A percentile compares a stretch with the other conserved stretches of the same genome.
phyloP scores from a whole-genome alignment of 2,888 invertebrate species.

The Boloria selene region DNA sequence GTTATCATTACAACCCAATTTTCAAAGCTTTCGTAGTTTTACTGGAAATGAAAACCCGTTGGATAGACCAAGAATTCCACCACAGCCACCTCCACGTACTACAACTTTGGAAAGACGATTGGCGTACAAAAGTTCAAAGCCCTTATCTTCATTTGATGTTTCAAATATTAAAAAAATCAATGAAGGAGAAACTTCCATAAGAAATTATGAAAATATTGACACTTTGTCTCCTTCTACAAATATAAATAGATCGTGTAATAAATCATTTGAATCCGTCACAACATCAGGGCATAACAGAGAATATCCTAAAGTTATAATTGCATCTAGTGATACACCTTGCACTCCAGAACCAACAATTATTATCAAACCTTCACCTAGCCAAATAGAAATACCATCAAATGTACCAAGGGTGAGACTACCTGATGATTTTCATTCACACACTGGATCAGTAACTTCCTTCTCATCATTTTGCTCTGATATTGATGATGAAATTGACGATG shows the following conservation, averaged over 20 bases:
- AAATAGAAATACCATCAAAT: slow-evolving; percentile 60
- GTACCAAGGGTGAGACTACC: slow-evolving; percentile 78
- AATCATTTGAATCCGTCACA: slow-evolving; percentile 52
- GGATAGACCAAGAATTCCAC: slow-evolving; percentile 79
- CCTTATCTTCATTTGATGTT: slow-evolving; percentile 66
- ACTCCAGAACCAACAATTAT: slow-evolving; percentile 83
- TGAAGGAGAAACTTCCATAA: slow-evolving; percentile 46
- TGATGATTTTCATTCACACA: slow-evolving; percentile 69
- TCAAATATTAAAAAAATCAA: slow-evolving; percentile 53
- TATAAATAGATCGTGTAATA: slow-evolving; percentile 44
- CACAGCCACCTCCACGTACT: slow-evolving; percentile 89
- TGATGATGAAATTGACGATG: slow-evolving; percentile 55
- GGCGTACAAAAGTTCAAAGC: slow-evolving; percentile 69
- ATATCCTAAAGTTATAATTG: slow-evolving; percentile 78
- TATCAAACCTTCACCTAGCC: slow-evolving; percentile 81
- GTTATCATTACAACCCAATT: slow-evolving; percentile 84
- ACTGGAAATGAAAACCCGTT: slow-evolving; percentile 56
- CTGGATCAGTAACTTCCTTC: slow-evolving; percentile 64
- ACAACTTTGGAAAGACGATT: slow-evolving; percentile 85
- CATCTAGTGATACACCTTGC: slow-evolving; percentile 69
- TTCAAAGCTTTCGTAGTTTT: slow-evolving; percentile 68
- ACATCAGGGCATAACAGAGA: slow-evolving; percentile 47
- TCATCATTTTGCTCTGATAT: slow-evolving; percentile 69
- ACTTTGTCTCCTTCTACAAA: slow-evolving; percentile 51
- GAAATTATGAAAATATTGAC: slow-evolving; percentile 72